A percentile compares a stretch with the other conserved stretches of the same genome.
These are phyloP conservation scores for Anabacerthia variegaticeps DNA, from an alignment of 2,797 vertebrate genomes.

Conservation along the genomic window DNA sequence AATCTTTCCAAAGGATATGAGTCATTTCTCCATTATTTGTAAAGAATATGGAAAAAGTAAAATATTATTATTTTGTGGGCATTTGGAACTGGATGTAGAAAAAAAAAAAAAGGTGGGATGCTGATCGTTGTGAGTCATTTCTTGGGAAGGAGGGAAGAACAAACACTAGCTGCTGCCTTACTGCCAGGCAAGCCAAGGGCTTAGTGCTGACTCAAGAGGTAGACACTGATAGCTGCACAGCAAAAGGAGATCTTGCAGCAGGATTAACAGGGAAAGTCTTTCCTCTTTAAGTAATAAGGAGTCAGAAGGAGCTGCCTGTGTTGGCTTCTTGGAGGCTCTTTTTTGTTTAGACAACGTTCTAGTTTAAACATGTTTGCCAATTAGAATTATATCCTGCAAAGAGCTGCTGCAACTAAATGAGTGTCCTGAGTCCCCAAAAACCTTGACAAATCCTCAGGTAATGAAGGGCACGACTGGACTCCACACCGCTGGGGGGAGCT, in stretches of 20 bases:
- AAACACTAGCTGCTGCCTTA: background rate
- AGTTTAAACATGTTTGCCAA: background rate
- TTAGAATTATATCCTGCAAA: background rate
- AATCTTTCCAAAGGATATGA: conserved; percentile 31
- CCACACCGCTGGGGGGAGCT: background rate
- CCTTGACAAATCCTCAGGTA: background rate
- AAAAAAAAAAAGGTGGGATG: conserved; percentile 20
- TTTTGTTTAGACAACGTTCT: background rate
- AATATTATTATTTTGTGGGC: conserved; percentile 21
- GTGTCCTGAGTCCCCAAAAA: background rate
- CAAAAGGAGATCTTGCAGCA: background rate
- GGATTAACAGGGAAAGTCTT: background rate
- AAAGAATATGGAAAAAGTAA: conserved; percentile 46
- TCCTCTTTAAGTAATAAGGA: background rate
- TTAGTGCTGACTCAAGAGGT: conserved; percentile 41
- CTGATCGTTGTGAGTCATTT: conserved; percentile 12
- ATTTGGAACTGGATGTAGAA: background rate
- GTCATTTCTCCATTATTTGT: conserved; percentile 25
- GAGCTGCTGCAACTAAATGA: background rate
- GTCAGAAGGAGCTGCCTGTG: background rate
- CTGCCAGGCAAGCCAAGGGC: background rate
- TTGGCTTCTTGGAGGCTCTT: background rate
- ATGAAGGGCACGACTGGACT: background rate
- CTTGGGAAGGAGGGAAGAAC: conserved; percentile 8
- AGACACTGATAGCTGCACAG: background rate